phyloP scores from a whole-genome alignment of 2,888 invertebrate genomes.

The Caenorhabditis sinica region DNA sequence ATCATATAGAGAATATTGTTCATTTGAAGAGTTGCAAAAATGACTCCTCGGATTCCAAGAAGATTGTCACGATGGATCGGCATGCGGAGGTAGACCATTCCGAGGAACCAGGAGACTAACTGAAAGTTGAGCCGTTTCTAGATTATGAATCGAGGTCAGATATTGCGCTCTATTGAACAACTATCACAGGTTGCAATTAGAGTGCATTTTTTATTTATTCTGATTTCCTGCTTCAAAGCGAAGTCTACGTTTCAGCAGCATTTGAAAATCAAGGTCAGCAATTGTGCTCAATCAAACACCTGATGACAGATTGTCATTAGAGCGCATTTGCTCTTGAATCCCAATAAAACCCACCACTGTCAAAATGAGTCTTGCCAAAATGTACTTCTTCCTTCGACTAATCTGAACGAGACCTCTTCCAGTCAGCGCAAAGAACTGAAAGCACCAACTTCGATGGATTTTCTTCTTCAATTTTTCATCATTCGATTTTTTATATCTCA shows the following conservation, averaged over 20 bases:
- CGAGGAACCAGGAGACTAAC: conserved; percentile 88
- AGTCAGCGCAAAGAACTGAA: conserved; percentile 25
- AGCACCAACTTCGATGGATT: conserved; percentile 32
- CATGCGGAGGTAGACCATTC: conserved; percentile 92
- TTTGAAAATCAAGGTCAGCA: no score
- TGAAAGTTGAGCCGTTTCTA: conserved; percentile 6
- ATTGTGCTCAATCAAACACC: no score
- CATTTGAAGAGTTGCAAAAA: conserved; percentile 92
- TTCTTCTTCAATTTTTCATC: conserved; percentile 2
- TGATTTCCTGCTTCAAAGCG: not conserved
- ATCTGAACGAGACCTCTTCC: conserved; percentile 38
- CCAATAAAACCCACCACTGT: conserved; percentile 14
- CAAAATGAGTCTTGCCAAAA: conserved; percentile 26
- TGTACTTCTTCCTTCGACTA: conserved; percentile 35
- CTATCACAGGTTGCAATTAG: no score
- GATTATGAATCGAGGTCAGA: no score
- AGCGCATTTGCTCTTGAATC: no score
- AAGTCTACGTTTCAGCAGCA: no score
- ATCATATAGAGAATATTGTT: conserved; percentile 96
- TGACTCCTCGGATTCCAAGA: conserved; percentile 93
- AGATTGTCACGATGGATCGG: conserved; percentile 91
- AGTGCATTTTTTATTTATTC: no score
- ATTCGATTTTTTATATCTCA: not conserved
- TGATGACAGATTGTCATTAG: no score
- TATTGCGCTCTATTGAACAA: no score